A percentile compares a stretch with the other conserved stretches of the same genome.
These are phyloP conservation scores for Meandrina meandrites DNA, from an alignment of 92 coral and sea anemone genomes.

Conservation along the genomic window DNA sequence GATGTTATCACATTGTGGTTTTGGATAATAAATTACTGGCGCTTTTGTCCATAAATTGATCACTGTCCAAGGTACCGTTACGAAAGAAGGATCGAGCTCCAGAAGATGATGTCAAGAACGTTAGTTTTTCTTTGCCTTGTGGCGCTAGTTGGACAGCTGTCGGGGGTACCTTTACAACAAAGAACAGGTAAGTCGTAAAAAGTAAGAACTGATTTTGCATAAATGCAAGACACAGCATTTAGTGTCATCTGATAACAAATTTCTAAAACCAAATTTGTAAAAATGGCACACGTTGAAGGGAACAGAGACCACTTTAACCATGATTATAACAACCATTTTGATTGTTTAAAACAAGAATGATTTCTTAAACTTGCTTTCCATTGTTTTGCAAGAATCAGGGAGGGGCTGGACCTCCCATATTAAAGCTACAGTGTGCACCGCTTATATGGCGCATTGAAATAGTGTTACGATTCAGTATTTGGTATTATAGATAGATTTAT, in stretches of 20 bases:
- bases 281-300: neutral
- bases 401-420: neutral
- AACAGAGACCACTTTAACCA: neutral
- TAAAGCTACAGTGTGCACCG: neutral
- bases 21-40: neutral
- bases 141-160: neutral
- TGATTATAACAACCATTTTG: neutral
- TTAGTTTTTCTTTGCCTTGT: neutral
- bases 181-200: neutral
- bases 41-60: neutral
- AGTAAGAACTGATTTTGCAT: neutral
- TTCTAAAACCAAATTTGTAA: neutral
- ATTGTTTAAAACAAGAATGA: neutral
- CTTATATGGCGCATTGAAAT: neutral
- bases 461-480: neutral
- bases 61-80: neutral
- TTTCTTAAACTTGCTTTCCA: neutral
- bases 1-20: neutral
- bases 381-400: neutral
- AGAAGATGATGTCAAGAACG: neutral
- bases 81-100: neutral
- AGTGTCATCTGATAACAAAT: neutral
- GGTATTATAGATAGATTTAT: no score
- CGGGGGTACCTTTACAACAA: neutral
- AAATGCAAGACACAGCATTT: neutral